These are phyloP conservation scores for Danio aesculapii DNA, from an alignment of 2,797 vertebrate species.

Conservation along the genomic window DNA sequence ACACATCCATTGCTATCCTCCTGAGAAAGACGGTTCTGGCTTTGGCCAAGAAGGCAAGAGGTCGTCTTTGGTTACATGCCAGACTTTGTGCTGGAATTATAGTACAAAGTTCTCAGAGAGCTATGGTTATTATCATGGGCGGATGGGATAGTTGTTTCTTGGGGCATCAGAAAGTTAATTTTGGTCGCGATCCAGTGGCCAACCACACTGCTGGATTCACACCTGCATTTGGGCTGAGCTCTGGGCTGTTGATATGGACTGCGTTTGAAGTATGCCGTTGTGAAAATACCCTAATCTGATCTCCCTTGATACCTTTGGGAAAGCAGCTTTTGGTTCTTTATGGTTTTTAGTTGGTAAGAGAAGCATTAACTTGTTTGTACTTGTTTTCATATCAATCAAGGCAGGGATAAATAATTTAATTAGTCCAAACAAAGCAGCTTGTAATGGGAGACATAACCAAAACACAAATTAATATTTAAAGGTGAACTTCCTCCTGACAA, in stretches of 20 bases:
- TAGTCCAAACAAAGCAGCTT: constrained; percentile 75
- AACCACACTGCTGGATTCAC: constrained; percentile 60
- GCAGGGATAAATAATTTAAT: constrained; percentile 75
- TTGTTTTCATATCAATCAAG: constrained; percentile 64
- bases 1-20: constrained; percentile 51
- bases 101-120: constrained; percentile 59
- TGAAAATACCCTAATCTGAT: constrained; percentile 55
- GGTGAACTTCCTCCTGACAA: constrained; percentile 72
- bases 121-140: constrained; percentile 66
- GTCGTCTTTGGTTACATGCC: constrained; percentile 69
- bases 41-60: constrained; percentile 57
- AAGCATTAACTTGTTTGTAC: constrained; percentile 63
- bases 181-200: constrained; percentile 55
- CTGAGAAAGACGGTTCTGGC: constrained; percentile 59
- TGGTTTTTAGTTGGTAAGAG: constrained; percentile 67
- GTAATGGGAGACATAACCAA: constrained; percentile 74
- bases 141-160: constrained; percentile 56
- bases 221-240: constrained; percentile 70
- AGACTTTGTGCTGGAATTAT: constrained; percentile 70
- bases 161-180: constrained; percentile 55
- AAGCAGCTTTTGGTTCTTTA: constrained; percentile 57
- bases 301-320: constrained; percentile 62
- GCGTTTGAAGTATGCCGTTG: constrained; percentile 61
- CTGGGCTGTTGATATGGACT: constrained; percentile 58
- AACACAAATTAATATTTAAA: constrained; percentile 75